These are phyloP conservation scores for Pyrgus malvae DNA, from an alignment of 2,888 invertebrate genomes.

Conservation along the genomic window DNA sequence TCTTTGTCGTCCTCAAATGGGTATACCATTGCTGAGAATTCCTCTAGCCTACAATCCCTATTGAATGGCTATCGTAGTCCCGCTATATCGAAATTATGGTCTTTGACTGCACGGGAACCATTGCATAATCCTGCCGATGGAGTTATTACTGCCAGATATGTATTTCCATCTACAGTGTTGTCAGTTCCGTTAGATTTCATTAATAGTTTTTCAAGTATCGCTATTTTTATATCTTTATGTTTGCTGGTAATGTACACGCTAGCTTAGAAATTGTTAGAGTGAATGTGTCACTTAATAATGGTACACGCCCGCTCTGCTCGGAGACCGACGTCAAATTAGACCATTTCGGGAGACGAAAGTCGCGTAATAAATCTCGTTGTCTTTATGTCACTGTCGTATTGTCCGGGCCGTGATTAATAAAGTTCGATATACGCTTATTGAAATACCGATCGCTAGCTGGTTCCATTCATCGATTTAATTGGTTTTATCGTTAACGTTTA, in stretches of 20 bases:
- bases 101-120: conserved; percentile 37
- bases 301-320: conserved; percentile 9
- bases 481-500: conserved; percentile 38
- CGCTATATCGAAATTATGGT: conserved; percentile 46
- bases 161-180: not conserved
- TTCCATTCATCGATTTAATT: conserved; percentile 40
- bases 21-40: conserved; percentile 52
- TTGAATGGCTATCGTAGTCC: conserved; percentile 41
- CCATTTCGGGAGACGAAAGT: conserved; percentile 68
- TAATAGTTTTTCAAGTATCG: no score
- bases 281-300: conserved; percentile 6
- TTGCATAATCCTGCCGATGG: conserved; percentile 38
- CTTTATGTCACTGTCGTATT: conserved; percentile 49
- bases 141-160: conserved; percentile 23
- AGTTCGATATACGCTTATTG: conserved; percentile 39
- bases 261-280: conserved; percentile 42
- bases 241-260: conserved; percentile 30
- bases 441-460: conserved; percentile 29
- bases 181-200: conserved; percentile 2
- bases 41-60: conserved; percentile 48
- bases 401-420: conserved; percentile 40
- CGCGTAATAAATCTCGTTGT: conserved; percentile 62
- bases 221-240: not conserved
- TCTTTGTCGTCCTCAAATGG: conserved; percentile 42
- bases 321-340: conserved; percentile 58